Base-by-base conservation (phyloP, 2,888 invertebrate species). In the Morpho deidamia region DNA sequence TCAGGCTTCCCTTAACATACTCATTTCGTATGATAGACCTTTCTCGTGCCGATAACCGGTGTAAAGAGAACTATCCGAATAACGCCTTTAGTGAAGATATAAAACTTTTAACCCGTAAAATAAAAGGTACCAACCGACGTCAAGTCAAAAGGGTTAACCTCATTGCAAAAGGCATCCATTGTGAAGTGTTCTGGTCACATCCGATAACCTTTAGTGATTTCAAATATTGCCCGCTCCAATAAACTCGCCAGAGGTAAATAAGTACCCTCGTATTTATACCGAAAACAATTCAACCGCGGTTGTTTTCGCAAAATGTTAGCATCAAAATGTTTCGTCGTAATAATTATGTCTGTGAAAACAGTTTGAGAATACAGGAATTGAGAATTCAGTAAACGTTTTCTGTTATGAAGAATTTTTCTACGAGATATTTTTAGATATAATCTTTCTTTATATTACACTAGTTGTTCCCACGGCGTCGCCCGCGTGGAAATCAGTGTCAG, bases 231-330 rank as follows among this genome's bases (percentile, higher is more conserved):
- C 43, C 56, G 60, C 58, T 56, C 55, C 57, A 61, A 59, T 64
- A 60, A 62, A 61, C 60, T 51, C 48, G 50, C 49, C 42, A 50
- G 42, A 51, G 54, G 56, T 49, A 58, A 61, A 60, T 61, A 56
- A 60, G 48, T 55, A 53, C 44, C 53, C 40, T 50, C 53, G 57
- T 61, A 61, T 67, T 65, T 64, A 66, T 60, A 62, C 61, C 52
- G 49, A 58, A 60, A 58, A 60, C 58, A 62, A 64, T 47, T 59
- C 64, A 61, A 60, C 62, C 60, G 61, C 49, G 55, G 53, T 60
- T 63, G 59, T 65, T 67, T 66, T 66, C 62, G 58, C 58, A 63
- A 66, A 60, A 62, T 66, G 63, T 64, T 60, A 62, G 53, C 60
- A 59, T 57, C 59, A 53, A 65, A 62, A 55, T 56, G 59, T 66